Percentiles rank a stretch among this genome's conserved stretches.
Conservation (phyloP, 2,888 invertebrate genomes). For the Tridacna gigas region DNA sequence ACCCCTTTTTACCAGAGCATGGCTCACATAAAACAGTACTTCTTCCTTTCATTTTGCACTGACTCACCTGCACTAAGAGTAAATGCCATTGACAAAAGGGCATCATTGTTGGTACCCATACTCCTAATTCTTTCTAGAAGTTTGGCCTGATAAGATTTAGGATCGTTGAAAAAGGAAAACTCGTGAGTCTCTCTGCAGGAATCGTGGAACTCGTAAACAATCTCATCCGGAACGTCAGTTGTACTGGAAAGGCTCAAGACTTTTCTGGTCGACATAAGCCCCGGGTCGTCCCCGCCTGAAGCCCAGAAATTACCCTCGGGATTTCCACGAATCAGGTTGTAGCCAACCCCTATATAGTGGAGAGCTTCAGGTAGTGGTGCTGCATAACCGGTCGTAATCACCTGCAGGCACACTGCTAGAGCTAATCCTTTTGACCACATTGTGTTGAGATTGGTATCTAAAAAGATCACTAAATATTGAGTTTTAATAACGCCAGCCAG, state of each 20-base stretch:
- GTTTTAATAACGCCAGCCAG: too few species aligned
- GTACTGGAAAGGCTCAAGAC: conserved; percentile 43
- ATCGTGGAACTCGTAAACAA: conserved; percentile 61
- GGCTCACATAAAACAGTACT: too few species aligned
- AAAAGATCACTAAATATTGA: background rate
- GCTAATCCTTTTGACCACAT: conserved; percentile 44
- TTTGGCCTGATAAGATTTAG: conserved; percentile 60
- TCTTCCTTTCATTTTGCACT: too few species aligned
- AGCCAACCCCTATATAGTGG: conserved; percentile 64
- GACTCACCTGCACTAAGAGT: conserved; percentile 56
- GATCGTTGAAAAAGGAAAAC: conserved; percentile 56
- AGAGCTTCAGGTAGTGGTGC: conserved; percentile 57
- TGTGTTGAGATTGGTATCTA: conserved; percentile 13
- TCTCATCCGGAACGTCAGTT: conserved; percentile 46
- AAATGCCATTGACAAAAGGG: conserved; percentile 50
- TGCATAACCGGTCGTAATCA: conserved; percentile 43
- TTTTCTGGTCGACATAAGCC: conserved; percentile 58
- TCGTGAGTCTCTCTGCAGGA: conserved; percentile 57
- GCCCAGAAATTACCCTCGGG: conserved; percentile 66
- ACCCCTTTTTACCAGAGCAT: too few species aligned
- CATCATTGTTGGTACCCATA: conserved; percentile 61
- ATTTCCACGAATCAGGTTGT: conserved; percentile 57
- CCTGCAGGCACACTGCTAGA: conserved; percentile 48
- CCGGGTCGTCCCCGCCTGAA: conserved; percentile 62
- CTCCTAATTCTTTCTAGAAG: conserved; percentile 48